A percentile compares a stretch with the other conserved stretches of the same genome.
These are phyloP conservation scores for Melipona beecheii DNA, from an alignment of 2,888 invertebrate genomes.

Conservation along the genomic window DNA sequence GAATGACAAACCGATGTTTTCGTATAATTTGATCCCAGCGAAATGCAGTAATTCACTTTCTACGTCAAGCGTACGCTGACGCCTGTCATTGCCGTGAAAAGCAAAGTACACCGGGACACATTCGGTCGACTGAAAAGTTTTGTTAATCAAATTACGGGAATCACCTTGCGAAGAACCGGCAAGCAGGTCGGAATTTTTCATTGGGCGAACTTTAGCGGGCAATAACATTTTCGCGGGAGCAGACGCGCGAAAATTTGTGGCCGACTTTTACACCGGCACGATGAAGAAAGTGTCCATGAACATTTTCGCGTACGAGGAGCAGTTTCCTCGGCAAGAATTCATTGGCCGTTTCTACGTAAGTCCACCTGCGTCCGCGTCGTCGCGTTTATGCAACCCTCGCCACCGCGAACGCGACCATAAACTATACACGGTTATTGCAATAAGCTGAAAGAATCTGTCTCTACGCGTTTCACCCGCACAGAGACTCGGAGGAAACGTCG, in stretches of 20 bases:
- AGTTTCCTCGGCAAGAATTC: conserved; percentile 72
- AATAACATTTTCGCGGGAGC: conserved; percentile 39
- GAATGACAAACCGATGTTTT: too few species aligned
- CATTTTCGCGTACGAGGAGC: conserved; percentile 59
- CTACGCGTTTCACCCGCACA: neutral
- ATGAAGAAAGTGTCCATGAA: conserved; percentile 64
- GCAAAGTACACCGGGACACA: too few species aligned
- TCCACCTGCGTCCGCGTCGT: conserved; percentile 72
- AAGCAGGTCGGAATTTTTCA: conserved; percentile 23
- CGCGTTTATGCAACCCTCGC: conserved; percentile 62
- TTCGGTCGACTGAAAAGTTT: too few species aligned
- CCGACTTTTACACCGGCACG: conserved; percentile 52
- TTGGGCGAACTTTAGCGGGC: conserved; percentile 22
- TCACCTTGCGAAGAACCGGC: neutral
- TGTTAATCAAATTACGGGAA: neutral
- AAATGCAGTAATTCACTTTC: too few species aligned
- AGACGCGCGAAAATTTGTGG: conserved; percentile 31
- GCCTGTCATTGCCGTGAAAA: too few species aligned
- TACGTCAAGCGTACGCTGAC: too few species aligned
- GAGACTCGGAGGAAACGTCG: neutral
- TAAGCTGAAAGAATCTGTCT: conserved; percentile 62
- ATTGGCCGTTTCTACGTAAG: conserved; percentile 67
- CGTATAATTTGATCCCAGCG: too few species aligned
- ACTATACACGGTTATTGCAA: conserved; percentile 60
- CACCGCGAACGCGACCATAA: conserved; percentile 64